Percentiles rank a stretch among this genome's conserved stretches.
phyloP scores from a whole-genome alignment of 1,140 invertebrate species.

The Eriosoma lanigerum region DNA sequence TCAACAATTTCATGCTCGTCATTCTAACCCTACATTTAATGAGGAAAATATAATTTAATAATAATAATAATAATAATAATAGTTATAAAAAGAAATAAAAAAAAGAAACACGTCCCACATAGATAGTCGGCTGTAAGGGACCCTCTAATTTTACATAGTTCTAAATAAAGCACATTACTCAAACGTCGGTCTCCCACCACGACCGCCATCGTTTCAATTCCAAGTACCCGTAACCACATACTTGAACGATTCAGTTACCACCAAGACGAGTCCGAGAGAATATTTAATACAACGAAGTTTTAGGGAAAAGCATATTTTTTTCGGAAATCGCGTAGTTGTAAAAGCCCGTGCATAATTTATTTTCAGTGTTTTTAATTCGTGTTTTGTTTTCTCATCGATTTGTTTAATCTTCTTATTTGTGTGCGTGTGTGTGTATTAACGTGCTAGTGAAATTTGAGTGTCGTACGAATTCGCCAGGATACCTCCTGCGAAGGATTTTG shows the following conservation, averaged over 20 bases:
- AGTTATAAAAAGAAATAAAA: constrained; percentile 25
- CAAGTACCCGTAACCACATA: constrained; percentile 32
- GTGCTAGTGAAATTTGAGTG: no score
- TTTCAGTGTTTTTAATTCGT: not conserved
- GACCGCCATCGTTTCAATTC: constrained; percentile 26
- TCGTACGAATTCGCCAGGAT: not conserved
- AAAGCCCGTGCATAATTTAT: not conserved
- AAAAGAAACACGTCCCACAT: constrained; percentile 46
- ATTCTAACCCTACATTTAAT: not conserved
- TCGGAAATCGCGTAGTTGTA: not conserved
- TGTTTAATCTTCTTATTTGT: not conserved
- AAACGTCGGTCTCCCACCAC: constrained; percentile 51
- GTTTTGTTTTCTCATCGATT: not conserved
- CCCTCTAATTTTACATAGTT: constrained; percentile 50
- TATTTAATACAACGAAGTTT: constrained; percentile 17
- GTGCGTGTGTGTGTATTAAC: no score
- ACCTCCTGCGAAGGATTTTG: not conserved
- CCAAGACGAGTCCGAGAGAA: constrained; percentile 34
- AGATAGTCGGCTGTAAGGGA: constrained; percentile 43
- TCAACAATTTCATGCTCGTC: constrained; percentile 11
- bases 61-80: constrained; percentile 16
- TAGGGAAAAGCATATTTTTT: not conserved
- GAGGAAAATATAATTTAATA: not conserved
- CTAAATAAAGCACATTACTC: constrained; percentile 52
- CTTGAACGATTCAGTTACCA: constrained; percentile 47